A percentile compares a stretch with the other conserved stretches of the same genome.
Evolutionary conservation across 2,888 invertebrate species (phyloP).

Genomic region (Pristionchus fissidentatus): DNA sequence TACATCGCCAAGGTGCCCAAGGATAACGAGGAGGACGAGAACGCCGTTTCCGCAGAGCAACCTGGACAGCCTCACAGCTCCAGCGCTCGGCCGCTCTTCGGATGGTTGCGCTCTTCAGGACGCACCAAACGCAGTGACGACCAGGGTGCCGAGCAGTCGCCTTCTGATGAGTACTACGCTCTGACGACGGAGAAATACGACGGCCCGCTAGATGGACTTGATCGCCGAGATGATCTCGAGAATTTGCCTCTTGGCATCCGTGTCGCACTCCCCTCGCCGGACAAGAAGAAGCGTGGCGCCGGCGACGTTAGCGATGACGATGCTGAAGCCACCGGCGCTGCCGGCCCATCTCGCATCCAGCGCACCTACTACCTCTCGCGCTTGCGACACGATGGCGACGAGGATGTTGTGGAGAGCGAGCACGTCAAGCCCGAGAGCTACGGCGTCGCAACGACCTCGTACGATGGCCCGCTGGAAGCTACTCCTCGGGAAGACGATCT

Average conservation of each 20-base stretch:
- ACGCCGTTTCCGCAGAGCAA: neutral
- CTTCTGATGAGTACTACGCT: constrained; percentile 36
- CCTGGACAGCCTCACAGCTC: neutral
- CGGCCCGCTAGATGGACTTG: constrained; percentile 32
- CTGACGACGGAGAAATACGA: constrained; percentile 15
- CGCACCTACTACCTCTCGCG: constrained; percentile 25
- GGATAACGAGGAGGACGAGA: constrained; percentile 33
- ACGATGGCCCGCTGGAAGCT: constrained; percentile 29
- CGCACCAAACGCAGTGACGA: constrained; percentile 20
- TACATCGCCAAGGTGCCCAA: constrained; percentile 45
- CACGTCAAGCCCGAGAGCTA: constrained; percentile 22
- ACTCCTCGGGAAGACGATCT: constrained; percentile 45
- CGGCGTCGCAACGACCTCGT: constrained; percentile 21
- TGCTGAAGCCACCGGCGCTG: constrained; percentile 6
- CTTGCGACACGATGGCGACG: constrained; percentile 31
- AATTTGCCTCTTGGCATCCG: constrained; percentile 22
- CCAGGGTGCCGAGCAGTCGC: neutral
- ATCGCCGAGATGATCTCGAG: constrained; percentile 39
- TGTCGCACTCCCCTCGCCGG: constrained; percentile 23
- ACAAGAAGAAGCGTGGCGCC: neutral
- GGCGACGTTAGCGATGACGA: constrained; percentile 2
- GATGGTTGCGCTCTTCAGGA: constrained; percentile 30
- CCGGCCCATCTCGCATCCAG: constrained; percentile 11
- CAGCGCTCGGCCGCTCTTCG: constrained; percentile 13
- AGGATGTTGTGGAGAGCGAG: constrained; percentile 33